A percentile compares a stretch with the other conserved stretches of the same genome.
Conservation (phyloP, 2,113 vertebrate genomes). For the Xiphorhynchus elegans region DNA sequence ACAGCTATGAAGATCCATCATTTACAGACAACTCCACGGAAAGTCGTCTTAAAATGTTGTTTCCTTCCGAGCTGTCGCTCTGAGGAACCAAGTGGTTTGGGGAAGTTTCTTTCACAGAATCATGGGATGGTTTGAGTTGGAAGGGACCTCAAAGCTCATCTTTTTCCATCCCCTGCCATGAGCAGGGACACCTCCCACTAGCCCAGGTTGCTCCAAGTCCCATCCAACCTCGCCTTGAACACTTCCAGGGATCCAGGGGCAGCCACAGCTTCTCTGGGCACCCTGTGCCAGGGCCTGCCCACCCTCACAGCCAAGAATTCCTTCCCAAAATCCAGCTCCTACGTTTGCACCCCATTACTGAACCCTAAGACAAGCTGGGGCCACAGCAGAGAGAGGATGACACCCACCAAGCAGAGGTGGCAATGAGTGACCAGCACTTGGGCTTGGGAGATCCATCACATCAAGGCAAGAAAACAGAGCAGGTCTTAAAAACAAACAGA, state of each 20-base stretch:
- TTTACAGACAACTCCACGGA: background rate
- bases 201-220: accelerated
- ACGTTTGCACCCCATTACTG: background rate
- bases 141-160: background rate
- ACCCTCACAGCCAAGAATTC: background rate
- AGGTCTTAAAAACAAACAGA: background rate
- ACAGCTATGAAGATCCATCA: background rate
- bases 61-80: background rate
- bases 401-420: background rate
- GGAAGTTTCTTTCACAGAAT: background rate
- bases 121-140: background rate
- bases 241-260: background rate
- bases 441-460: background rate
- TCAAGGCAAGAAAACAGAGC: background rate
- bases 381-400: background rate
- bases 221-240: accelerated
- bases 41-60: background rate
- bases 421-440: accelerated
- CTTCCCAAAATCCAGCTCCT: background rate
- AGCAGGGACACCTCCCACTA: background rate
- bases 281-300: background rate
- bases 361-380: accelerated
- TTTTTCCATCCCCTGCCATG: accelerated
- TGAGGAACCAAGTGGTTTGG: background rate
- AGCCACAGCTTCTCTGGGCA: background rate